Evolutionary conservation across 1,140 invertebrate species (phyloP), one percentile per base, ranked within the genome.

Genomic region (Calosoma granatense): DNA sequence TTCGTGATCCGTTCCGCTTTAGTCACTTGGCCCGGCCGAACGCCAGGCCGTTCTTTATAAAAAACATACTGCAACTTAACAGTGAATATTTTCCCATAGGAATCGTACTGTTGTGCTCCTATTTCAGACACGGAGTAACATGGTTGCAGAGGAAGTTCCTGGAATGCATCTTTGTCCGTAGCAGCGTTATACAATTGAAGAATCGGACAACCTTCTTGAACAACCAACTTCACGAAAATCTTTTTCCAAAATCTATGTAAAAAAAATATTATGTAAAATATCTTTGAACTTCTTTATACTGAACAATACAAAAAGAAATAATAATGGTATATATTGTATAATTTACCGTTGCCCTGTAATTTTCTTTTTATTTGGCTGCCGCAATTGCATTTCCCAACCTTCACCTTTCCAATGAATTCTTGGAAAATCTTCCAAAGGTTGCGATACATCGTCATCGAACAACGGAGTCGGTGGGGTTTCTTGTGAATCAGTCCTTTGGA

Each of bases 41-140:
- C 92, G 2, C 97, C 97, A 0, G 97, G 94, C 21, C 94, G 78
- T 71, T 99, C 97, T 71, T 97, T 97, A 73, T 99, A 99, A 72
- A 97, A 96, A 22, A 98, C 89, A 68, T 98, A 98, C 69, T 98
- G 95, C 41, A 99, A 75, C 74, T 99, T 99, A 14, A 98, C 83
- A 0, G 97, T 99, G 74, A 99, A 98, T 64, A 99, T 98, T 76
- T 99, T 99, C 2, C 95, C 95, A 72, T 90, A 99, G 67, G 96
- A 89, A 76, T 99, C 97, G 71, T 92, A 97, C 72, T 97, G 95
- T 73, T 98, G 95, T 20, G 94, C 88, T n/a, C 86, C 87, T 14
- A 93, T 88, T 57, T 92, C 90, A 0, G 90, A 94, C 2, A 93
- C 88, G 0, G 90, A 94, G 70, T 97, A 96, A 67, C 90, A 94